Conservation (phyloP, 2,113 vertebrate species). For the Tamias sibiricus region DNA sequence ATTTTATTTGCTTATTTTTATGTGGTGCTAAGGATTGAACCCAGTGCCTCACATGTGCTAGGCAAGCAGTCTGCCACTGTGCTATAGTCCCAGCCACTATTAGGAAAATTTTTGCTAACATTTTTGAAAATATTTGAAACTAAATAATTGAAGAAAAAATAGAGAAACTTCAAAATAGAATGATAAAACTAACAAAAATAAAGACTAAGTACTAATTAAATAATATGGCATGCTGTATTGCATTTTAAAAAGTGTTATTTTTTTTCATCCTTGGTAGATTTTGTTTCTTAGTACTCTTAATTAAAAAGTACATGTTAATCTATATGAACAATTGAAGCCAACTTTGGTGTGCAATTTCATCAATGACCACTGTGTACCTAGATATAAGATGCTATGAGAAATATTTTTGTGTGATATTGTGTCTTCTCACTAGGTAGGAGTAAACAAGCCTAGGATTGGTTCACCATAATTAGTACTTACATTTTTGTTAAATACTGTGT, state of each 20-base stretch:
- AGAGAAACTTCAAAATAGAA: neutral
- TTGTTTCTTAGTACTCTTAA: neutral
- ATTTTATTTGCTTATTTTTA: too few species aligned
- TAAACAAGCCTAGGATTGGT: neutral
- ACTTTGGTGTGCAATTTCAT: neutral
- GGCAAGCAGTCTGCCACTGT: too few species aligned
- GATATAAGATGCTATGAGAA: neutral
- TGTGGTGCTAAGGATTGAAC: too few species aligned
- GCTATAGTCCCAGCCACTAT: neutral
- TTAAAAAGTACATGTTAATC: neutral
- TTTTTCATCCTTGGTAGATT: neutral
- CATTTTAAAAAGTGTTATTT: neutral
- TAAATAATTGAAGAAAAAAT: neutral
- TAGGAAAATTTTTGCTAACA: neutral
- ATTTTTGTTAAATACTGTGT: neutral
- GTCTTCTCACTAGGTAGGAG: neutral
- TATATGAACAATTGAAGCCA: neutral
- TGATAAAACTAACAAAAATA: constrained; percentile 17
- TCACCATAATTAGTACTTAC: neutral
- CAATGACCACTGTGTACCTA: neutral
- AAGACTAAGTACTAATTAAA: neutral
- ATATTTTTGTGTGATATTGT: neutral
- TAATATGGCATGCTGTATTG: neutral
- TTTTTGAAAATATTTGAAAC: neutral
- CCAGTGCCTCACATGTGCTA: too few species aligned